Base-by-base conservation (phyloP, 1,140 invertebrate genomes). In the Caenorhabditis latens region DNA sequence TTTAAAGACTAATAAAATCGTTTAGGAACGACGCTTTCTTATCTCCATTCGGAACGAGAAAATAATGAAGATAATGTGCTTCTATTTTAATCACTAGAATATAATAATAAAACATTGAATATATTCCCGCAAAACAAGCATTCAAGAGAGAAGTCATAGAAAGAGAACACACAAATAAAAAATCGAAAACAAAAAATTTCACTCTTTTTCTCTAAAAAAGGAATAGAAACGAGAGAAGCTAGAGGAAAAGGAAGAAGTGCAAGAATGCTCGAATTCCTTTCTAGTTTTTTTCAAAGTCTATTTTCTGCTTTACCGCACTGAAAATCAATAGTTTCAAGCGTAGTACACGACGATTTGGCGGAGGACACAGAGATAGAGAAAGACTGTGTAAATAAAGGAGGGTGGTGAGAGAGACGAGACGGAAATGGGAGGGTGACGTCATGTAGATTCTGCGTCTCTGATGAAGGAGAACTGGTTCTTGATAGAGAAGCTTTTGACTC, bases 291-390 rank as follows among this genome's bases (percentile, higher is more conserved):
- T 79, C 13, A 24, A 9, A 40, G 61, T 50, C 71, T 50, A 11
- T 53, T 46, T 79, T 53, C 9, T n/a, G 71, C 46, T 79, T 79
- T 79, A 79, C 71, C 71, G 71, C 71, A 79, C 71, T 79, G 71
- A 50, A 79, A 79, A 79, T 79, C 71, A n/a, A 79, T 79, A 79
- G 46, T 79, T 53, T 79, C 19, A 50, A 79, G 71, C 43, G 71
- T 32, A 32, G 32, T 32, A 32, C 32, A 14, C n/a, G 71, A 79
- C 21, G 9, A 14, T 3, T 46, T 3, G 40, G 9, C 24, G 46
- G 40, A 43, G 40, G 46, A 79, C 71, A n/a, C 21, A 79, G 46
- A 79, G 40, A 79, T 21, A 50, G 42, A 13, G 43, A 79, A n/a
- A 50, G 19, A 79, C 19, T 24, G 40, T 42, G 46, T 13, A n/a